Percentiles rank a stretch among this genome's conserved stretches.
phyloP scores from a whole-genome alignment of 2,888 invertebrate genomes.

The Hirtodrosophila trivittata region DNA sequence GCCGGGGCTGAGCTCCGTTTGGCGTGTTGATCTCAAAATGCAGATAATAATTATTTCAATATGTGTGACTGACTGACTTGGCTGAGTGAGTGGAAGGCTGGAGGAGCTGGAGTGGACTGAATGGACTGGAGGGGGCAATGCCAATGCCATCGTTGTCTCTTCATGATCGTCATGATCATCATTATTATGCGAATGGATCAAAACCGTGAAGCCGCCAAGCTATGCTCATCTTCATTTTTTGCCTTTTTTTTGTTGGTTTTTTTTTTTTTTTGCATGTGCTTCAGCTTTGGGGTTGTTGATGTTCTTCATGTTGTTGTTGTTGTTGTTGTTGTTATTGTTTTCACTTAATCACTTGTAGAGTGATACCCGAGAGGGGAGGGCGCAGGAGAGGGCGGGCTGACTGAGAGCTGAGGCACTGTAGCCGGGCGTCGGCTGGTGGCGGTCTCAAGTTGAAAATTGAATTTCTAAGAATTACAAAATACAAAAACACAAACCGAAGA shows the following conservation, averaged over 20 bases:
- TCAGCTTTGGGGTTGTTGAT: constrained; percentile 35
- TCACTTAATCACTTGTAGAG: constrained; percentile 77
- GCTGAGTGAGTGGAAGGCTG: constrained; percentile 51
- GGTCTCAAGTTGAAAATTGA: constrained; percentile 76
- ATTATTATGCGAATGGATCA: constrained; percentile 73
- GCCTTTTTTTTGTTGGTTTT: constrained; percentile 4
- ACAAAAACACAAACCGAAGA: constrained; percentile 37
- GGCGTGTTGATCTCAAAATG: constrained; percentile 79
- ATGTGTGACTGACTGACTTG: constrained; percentile 76
- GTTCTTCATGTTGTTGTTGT: constrained; percentile 21
- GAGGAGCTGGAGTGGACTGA: constrained; percentile 1
- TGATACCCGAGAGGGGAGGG: constrained; percentile 26
- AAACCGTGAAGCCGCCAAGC: constrained; percentile 69
- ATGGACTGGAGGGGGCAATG: constrained; percentile 50
- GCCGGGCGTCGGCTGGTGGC: constrained; percentile 46
- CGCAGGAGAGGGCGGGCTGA: constrained; percentile 4
- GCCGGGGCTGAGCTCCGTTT: constrained; percentile 47
- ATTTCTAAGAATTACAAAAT: constrained; percentile 76
- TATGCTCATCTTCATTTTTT: background rate
- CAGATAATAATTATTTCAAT: constrained; percentile 83
- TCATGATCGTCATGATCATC: constrained; percentile 74
- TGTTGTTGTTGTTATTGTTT: constrained; percentile 55
- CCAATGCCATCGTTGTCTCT: constrained; percentile 69
- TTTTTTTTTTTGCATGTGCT: constrained; percentile 61
- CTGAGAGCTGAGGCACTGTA: constrained; percentile 16